phyloP scores from a whole-genome alignment of 2,888 invertebrate genomes.

The Cheilosia urbana region DNA sequence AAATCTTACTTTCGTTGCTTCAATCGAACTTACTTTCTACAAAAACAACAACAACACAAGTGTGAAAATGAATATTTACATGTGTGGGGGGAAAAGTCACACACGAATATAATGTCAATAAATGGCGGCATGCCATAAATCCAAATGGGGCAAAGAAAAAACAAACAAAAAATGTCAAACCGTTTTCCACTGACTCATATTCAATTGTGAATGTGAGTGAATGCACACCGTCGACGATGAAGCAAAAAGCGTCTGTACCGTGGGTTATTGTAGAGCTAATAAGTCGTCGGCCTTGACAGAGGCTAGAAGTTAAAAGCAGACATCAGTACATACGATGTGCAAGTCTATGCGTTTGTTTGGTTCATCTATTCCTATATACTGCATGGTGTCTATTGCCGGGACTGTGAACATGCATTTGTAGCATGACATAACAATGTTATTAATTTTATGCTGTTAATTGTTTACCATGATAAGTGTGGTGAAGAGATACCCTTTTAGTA shows the following conservation, averaged over 20 bases:
- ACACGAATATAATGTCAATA: slow-evolving; percentile 10
- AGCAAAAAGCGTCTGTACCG: neutral
- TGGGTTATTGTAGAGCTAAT: neutral
- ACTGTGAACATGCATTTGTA: no score
- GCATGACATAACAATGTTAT: no score
- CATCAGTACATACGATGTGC: neutral
- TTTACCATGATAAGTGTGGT: no score
- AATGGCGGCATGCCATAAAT: slow-evolving; percentile 10
- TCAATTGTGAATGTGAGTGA: neutral
- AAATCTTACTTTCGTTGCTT: slow-evolving; percentile 10
- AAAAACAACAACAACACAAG: slow-evolving; percentile 2
- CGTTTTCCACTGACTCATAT: slow-evolving; percentile 13
- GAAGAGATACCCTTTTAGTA: no score
- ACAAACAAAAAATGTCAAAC: slow-evolving; percentile 11
- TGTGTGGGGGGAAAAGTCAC: slow-evolving; percentile 6
- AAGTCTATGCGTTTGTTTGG: neutral
- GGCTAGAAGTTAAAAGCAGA: neutral
- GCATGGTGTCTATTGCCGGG: neutral
- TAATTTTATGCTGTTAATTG: no score
- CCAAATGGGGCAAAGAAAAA: neutral
- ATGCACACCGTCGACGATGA: neutral
- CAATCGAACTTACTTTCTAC: slow-evolving; percentile 21
- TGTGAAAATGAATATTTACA: neutral
- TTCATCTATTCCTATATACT: neutral
- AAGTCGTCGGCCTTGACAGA: neutral